phyloP scores from a whole-genome alignment of 2,113 vertebrate species.

The Percina caprodes region DNA sequence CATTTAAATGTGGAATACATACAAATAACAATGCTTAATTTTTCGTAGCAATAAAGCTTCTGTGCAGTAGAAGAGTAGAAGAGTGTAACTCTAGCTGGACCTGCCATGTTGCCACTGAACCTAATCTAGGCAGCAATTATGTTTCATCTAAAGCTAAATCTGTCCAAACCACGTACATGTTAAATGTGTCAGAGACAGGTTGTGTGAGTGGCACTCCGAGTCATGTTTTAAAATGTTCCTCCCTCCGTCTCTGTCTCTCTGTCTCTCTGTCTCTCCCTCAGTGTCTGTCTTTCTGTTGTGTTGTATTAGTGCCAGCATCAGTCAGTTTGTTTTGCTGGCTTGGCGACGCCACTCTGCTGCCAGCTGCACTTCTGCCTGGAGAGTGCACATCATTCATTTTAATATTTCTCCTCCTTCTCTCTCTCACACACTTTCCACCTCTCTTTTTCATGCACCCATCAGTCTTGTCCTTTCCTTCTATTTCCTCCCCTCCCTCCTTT shows the following conservation, averaged over 20 bases:
- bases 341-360: constrained; percentile 52
- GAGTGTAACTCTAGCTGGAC: neutral
- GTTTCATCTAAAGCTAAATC: neutral
- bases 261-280: constrained; percentile 1
- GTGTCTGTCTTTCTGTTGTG: constrained; percentile 38
- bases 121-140: accelerated
- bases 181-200: neutral
- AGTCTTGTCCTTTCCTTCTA: neutral
- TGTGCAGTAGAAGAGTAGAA: neutral
- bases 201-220: neutral
- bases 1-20: no score
- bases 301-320: constrained; percentile 61
- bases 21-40: no score
- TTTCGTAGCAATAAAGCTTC: neutral
- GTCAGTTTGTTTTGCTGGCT: constrained; percentile 64
- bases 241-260: neutral
- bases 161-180: neutral
- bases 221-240: neutral
- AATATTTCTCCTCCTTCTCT: constrained; percentile 42
- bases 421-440: neutral
- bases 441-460: constrained; percentile 13
- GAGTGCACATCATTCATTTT: constrained; percentile 71
- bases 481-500: neutral
- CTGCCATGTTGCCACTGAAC: neutral
- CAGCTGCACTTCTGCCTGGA: constrained; percentile 67